Base-by-base conservation (phyloP, 2,888 invertebrate species). In the Agapetus fuscipes region DNA sequence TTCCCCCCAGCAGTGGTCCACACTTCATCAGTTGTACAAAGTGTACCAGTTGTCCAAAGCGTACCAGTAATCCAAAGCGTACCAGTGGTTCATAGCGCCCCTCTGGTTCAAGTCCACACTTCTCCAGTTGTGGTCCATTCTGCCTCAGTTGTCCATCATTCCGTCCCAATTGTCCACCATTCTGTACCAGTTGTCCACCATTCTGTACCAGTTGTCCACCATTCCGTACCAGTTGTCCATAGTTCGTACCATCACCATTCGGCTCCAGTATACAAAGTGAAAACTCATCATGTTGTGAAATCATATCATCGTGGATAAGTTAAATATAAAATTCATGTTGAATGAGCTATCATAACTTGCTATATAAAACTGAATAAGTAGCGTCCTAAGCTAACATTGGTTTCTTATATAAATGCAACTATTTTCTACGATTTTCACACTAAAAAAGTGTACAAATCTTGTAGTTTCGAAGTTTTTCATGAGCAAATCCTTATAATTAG, bases 131-230 rank as follows among this genome's bases (percentile, higher is more conserved):
- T 53, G 10, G 51, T 35, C n/a, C 20, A 30, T 3, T 3, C 24
- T 2, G 24, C 33, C 9, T 41, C 58, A 5, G 41, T 56, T 3
- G 49, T 54, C 26, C 54, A 57, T 38, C n/a, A n/a, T n/a, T n/a
- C n/a, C n/a, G n/a, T n/a, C n/a, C n/a, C n/a, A n/a, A n/a, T 57
- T 2, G 45, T 57, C 3, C 50, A 59, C 3, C 49, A 55, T 24
- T 57, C 56, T 28, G 53, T 58, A 2, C 57, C 60, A 1, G 43
- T 61, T 2, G 48, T 60, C n/a, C 60, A 58, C 50, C 59, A 56
- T 30, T n/a, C n/a, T n/a, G 55, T 55, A 0, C 56, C 60, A 1
- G 41, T 60, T 20, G 37, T 49, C 51, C 43, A 53, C 51, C 42
- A 43, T 54, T 0, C 56, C 28, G 53, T 58, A 2, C 57, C 60